Percentiles rank a stretch among this genome's conserved stretches.
Conservation (phyloP, 2,113 vertebrate genomes). For the Solea senegalensis region DNA sequence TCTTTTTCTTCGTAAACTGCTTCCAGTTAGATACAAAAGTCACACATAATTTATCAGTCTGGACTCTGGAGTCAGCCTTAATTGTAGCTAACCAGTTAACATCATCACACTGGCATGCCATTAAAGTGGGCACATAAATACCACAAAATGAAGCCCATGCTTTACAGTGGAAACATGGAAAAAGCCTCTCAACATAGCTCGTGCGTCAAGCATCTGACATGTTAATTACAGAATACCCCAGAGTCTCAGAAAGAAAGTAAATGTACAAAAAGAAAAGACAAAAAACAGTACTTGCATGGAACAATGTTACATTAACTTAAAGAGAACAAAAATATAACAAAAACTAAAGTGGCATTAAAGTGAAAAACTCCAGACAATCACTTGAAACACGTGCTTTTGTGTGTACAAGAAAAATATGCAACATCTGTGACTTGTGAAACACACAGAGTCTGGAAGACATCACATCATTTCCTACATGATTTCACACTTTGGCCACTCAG, state of each 20-base stretch:
- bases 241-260: constrained; percentile 6
- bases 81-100: constrained; percentile 38
- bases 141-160: constrained; percentile 60
- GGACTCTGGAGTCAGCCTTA: constrained; percentile 22
- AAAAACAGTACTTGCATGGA: not conserved
- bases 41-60: constrained; percentile 32
- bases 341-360: constrained; percentile 22
- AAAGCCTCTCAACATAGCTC: constrained; percentile 58
- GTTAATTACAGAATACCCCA: constrained; percentile 30
- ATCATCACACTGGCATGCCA: constrained; percentile 52
- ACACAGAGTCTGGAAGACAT: constrained; percentile 25
- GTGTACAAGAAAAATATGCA: constrained; percentile 40
- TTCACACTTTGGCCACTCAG: constrained; percentile 68
- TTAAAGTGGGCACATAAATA: constrained; percentile 55
- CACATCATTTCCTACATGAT: constrained; percentile 70
- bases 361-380: constrained; percentile 29
- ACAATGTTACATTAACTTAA: not conserved
- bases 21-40: constrained; percentile 19
- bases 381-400: constrained; percentile 20
- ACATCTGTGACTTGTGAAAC: constrained; percentile 48
- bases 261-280: constrained; percentile 7
- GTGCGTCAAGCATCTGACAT: constrained; percentile 53
- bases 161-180: constrained; percentile 46
- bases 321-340: constrained; percentile 11
- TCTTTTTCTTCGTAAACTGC: constrained; percentile 1